Conservation (phyloP, 2,797 vertebrate species). For the Sylvilagus floridanus region DNA sequence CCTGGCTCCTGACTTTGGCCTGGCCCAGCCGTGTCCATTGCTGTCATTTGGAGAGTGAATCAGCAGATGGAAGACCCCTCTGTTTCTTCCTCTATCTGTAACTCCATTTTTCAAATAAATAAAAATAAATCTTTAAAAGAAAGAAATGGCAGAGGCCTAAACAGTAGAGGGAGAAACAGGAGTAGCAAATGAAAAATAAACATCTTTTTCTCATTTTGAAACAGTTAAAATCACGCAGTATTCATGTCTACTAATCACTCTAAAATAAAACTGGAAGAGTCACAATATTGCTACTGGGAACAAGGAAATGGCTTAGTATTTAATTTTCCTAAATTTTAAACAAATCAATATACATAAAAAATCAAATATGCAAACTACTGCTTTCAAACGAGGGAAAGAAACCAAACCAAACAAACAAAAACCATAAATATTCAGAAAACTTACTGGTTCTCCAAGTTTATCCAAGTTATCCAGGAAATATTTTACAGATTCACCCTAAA, state of each 20-base stretch:
- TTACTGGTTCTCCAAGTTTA: constrained; percentile 96
- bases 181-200: not conserved
- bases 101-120: too few species aligned
- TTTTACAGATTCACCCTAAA: constrained; percentile 99
- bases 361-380: not conserved
- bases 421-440: constrained; percentile 82
- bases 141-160: not conserved
- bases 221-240: not conserved
- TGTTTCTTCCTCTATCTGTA: too few species aligned
- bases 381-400: constrained; percentile 1
- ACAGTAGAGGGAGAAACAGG: not conserved
- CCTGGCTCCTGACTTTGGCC: too few species aligned
- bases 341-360: not conserved
- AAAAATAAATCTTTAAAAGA: too few species aligned
- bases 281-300: not conserved
- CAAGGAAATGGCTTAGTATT: not conserved
- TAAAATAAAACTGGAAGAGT: not conserved
- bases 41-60: too few species aligned
- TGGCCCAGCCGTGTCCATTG: too few species aligned
- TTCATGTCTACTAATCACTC: not conserved
- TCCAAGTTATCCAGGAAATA: constrained; percentile 99
- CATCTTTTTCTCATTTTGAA: not conserved
- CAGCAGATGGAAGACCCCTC: too few species aligned
- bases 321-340: constrained; percentile 5
- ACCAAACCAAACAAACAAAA: too few species aligned